phyloP scores from a whole-genome alignment of 2,797 vertebrate species.

The Falco concolor region DNA sequence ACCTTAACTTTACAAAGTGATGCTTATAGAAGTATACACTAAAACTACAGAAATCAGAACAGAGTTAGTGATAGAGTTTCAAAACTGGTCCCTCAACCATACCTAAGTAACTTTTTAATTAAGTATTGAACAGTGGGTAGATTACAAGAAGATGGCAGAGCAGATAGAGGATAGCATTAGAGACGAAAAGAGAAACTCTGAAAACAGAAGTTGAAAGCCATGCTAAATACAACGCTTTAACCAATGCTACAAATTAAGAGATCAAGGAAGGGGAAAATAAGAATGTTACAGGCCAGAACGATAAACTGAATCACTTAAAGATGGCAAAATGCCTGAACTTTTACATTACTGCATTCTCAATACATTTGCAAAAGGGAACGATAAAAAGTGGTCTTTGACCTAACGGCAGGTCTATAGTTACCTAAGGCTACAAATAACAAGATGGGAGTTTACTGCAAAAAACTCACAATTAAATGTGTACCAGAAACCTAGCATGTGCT shows the following conservation, averaged over 20 bases:
- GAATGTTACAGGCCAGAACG: slow-evolving; percentile 2
- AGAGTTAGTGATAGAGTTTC: slow-evolving; percentile 15
- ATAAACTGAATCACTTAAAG: slow-evolving; percentile 32
- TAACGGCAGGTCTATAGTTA: neutral
- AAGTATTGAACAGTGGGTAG: slow-evolving; percentile 29
- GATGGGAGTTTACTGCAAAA: neutral
- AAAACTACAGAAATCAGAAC: slow-evolving; percentile 25
- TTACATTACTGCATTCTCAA: neutral
- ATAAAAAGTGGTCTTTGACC: neutral
- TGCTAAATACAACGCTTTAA: slow-evolving; percentile 2
- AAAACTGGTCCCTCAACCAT: slow-evolving; percentile 8
- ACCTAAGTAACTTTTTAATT: slow-evolving; percentile 34
- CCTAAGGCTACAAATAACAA: neutral
- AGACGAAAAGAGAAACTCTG: slow-evolving; percentile 32
- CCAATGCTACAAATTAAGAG: slow-evolving; percentile 14
- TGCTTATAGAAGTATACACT: neutral
- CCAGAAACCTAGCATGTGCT: neutral
- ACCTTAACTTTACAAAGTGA: slow-evolving; percentile 24
- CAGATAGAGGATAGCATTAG: slow-evolving; percentile 1
- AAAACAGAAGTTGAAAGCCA: slow-evolving; percentile 26
- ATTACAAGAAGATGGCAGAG: slow-evolving; percentile 29
- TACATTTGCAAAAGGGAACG: neutral
- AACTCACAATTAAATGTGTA: neutral
- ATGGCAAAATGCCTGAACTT: slow-evolving; percentile 1
- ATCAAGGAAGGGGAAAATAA: slow-evolving; percentile 33